Base-by-base conservation (phyloP, 1,140 invertebrate genomes). In the Cydia pomonella region DNA sequence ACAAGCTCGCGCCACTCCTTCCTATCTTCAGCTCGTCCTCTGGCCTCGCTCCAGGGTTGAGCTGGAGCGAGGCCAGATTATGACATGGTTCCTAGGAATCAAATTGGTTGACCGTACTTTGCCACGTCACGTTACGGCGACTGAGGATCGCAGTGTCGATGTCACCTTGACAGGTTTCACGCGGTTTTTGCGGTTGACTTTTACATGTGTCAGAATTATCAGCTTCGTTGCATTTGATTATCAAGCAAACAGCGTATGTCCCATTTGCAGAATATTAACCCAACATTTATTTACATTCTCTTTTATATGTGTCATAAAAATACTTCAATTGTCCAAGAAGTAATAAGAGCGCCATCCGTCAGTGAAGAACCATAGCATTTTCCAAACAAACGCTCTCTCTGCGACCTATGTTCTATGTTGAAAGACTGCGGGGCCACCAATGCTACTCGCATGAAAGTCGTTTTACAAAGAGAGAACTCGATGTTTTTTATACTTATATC, bases 161-260 rank as follows among this genome's bases (percentile, higher is more conserved):
- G 62, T 64, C 62, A 64, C 62, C 25, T 64, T 27, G 59, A 23
- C n/a, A 7, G 53, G 18, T 33, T 16, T 29, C 63, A 64, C 13
- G 27, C 25, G 3, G 23, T 3, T 64, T 0, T 23, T 64, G 23
- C 23, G 25, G 27, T 33, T 64, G 21, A 27, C 21, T 29, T 64
- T 63, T 13, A 27, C 59, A 64, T 33, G 63, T 27, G 63, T 29
- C 27, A 64, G 16, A 3, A 33, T 64, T 64, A 29, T 64, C 63
- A 3, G 23, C 63, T 64, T 33, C 13, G 0, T 33, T 33, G 63
- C 63, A 33, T 64, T 64, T 27, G 9, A 63, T n/a, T 59, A 63
- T 63, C 23, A 25, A 62, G 16, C 6, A 59, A 18, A 44, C 12
- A 44, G 1, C 41, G n/a, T 44, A 13, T 44, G 10, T 44, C 41